A percentile compares a stretch with the other conserved stretches of the same genome.
Evolutionary conservation across 2,888 invertebrate species (phyloP).

Genomic region (Mellilla xanthometata): DNA sequence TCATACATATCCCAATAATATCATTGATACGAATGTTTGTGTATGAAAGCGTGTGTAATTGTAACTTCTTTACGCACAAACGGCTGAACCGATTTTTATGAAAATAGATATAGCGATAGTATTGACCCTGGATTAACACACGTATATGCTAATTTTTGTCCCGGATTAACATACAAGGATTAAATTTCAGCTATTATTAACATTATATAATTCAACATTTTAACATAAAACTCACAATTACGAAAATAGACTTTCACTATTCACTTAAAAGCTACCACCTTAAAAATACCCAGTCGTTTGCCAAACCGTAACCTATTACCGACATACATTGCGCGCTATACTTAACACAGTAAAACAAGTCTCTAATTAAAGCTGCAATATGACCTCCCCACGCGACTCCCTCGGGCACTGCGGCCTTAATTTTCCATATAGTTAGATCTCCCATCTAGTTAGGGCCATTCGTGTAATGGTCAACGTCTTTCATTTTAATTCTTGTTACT

Average conservation of each 20-base stretch:
- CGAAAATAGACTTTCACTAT: neutral
- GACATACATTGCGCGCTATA: conserved; percentile 16
- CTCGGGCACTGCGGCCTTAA: conserved; percentile 37
- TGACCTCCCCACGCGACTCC: conserved; percentile 37
- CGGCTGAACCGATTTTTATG: no score
- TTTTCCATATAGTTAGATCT: conserved; percentile 41
- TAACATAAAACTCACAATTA: no score
- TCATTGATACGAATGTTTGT: no score
- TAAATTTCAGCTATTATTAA: no score
- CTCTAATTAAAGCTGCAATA: conserved; percentile 55
- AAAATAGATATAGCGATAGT: no score
- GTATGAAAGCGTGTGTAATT: no score
- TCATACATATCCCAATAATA: no score
- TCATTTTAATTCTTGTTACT: conserved; percentile 13
- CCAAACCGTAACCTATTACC: conserved; percentile 6
- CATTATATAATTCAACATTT: no score
- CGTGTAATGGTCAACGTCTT: conserved; percentile 33
- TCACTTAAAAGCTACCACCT: neutral
- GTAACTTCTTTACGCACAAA: no score
- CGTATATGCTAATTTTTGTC: no score
- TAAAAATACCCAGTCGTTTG: neutral
- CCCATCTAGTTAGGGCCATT: conserved; percentile 32
- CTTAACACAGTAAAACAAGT: conserved; percentile 24
- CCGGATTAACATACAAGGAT: no score
- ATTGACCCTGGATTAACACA: no score